Conservation (phyloP, 2,113 vertebrate species). For the Cinclus mexicanus region DNA sequence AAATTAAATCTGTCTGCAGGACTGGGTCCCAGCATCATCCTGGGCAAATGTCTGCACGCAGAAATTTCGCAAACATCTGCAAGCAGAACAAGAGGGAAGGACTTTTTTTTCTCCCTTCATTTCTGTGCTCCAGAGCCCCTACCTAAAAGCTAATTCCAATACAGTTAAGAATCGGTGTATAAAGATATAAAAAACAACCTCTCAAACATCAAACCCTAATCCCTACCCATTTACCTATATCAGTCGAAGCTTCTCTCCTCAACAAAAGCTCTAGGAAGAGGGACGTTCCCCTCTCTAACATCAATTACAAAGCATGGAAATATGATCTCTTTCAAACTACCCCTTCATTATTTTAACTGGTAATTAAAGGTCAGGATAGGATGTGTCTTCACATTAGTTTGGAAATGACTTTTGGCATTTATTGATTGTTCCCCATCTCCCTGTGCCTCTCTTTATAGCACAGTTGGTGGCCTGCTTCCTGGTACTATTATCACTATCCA, state of each 20-base stretch:
- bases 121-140: not conserved
- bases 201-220: not conserved
- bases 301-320: not conserved
- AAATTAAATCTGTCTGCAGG: not conserved
- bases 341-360: not conserved
- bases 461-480: not conserved
- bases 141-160: not conserved
- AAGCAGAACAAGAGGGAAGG: not conserved
- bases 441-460: no score
- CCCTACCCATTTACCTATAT: no score
- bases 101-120: not conserved
- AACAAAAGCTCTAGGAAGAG: not conserved
- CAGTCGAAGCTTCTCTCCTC: not conserved
- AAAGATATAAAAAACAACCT: fast-evolving
- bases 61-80: not conserved
- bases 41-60: not conserved
- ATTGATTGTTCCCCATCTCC: not conserved
- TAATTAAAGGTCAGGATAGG: not conserved
- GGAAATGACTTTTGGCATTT: not conserved
- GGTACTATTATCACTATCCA: not conserved
- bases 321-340: not conserved
- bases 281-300: not conserved
- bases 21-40: not conserved
- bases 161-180: not conserved
- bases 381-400: fast-evolving